These are phyloP conservation scores for Danaus chrysippus DNA, from an alignment of 2,888 invertebrate species.

Conservation along the genomic window DNA sequence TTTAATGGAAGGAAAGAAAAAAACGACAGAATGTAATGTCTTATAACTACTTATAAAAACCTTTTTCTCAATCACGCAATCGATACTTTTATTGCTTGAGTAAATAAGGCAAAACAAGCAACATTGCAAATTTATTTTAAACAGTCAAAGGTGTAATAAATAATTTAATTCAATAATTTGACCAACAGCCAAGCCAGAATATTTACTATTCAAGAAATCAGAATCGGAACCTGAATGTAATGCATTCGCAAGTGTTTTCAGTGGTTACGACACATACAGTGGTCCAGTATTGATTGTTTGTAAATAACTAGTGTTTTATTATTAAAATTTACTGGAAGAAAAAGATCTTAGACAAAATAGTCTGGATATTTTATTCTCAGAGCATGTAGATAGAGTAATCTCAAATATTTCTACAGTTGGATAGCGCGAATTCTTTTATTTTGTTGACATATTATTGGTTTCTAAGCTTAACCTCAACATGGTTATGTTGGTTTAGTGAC, in stretches of 20 bases:
- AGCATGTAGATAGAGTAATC: no score
- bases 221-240: conserved; percentile 42
- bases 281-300: conserved; percentile 19
- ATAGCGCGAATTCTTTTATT: no score
- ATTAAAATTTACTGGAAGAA: no score
- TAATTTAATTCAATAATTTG: conserved; percentile 71
- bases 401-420: no score
- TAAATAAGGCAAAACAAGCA: conserved; percentile 33
- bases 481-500: no score
- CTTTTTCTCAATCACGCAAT: conserved; percentile 14
- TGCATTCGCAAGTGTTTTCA: conserved; percentile 43
- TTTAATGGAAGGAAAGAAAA: no score
- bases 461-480: no score
- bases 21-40: no score
- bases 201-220: conserved; percentile 67
- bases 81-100: conserved; percentile 13
- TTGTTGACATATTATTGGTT: no score
- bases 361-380: no score
- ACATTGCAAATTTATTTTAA: conserved; percentile 55
- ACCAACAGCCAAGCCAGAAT: conserved; percentile 43
- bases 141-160: conserved; percentile 58
- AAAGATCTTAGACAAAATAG: no score
- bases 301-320: no score
- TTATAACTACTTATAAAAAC: background rate
- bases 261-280: conserved; percentile 16